Base-by-base conservation (phyloP, 1,140 invertebrate genomes). In the Drosophila sturtevanti region DNA sequence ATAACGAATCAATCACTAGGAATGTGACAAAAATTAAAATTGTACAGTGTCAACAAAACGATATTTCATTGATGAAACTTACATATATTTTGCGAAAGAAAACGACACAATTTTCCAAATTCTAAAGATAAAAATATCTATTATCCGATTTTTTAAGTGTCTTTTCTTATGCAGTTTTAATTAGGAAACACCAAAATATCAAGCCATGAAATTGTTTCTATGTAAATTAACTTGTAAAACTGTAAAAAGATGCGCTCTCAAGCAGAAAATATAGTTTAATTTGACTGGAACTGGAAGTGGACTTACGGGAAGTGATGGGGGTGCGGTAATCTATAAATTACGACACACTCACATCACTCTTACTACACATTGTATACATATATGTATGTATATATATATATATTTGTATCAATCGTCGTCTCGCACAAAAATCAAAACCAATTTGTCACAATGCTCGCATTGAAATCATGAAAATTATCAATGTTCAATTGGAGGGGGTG, bases 401-500 rank as follows among this genome's bases (percentile, higher is more conserved):
- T 6, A 31, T 31, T 31, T 31, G 27, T 31, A 31, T 31, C 34
- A 22, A 31, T 76, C 51, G 44, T 12, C 77, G 44, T 12, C 77
- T 65, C 18, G 60, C 56, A 68, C 61, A 81, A 62, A 87, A 86
- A 86, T 86, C 82, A 87, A 86, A 89, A 87, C 68, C 82, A 87
- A 86, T 86, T 86, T 86, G 82, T 87, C 82, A 89, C 82, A 87
- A 86, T 73, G 66, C 70, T 68, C 63, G 68, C 27, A 85, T 86
- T 86, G 68, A 73, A 84, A 86, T 85, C 27, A 31, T 31, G 41
- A 48, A 48, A 48, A 56, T 56, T 86, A 87, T 87, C 79, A 79
- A 69, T 74, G 72, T 63, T 82, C 75, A 82, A 82, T 87, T 89
- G 75, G 2, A 44, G 35, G 35, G 64, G 67, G 38, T n/a, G 18